Base-by-base conservation (phyloP, 2,888 invertebrate species). In the Chymomyza fuscimana region DNA sequence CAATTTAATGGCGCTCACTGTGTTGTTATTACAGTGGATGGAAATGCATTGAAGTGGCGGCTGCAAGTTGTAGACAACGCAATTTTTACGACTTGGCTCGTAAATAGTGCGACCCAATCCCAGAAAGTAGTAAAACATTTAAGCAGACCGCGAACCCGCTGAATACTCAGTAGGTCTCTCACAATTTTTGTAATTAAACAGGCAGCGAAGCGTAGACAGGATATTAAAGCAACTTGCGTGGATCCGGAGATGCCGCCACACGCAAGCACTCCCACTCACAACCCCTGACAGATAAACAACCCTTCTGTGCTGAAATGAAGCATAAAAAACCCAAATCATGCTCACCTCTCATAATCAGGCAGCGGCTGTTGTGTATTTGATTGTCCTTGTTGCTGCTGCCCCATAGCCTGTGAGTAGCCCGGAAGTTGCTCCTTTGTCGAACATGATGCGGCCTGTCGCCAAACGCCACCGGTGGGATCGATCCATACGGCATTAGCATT, bases 281-380 rank as follows among this genome's bases (percentile, higher is more conserved):
- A 19, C 2, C 19, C 19, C 2, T 19, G 59, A 72, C 72, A 69
- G 87, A 83, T 83, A 87, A 87, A 86, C 69, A 74, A 78, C 50
- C 60, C 70, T 40, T 54, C 40, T 19, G n/a, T 19, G 25, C 19
- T 51, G 22, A 50, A 52, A 32, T 52, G 36, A 51, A 15, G 56
- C 61, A 32, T 7, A 51, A 63, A 66, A 69, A 54, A 69, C 56
- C 51, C 69, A 76, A 79, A 79, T 77, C 81, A 78, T 70, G 84
- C 90, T 89, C 86, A 92, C 92, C 92, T 89, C 88, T 92, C 92
- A 84, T 92, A 92, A 87, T 92, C 92, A 73, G 92, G 92, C 79
- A 92, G 82, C 67, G 92, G 91, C 81, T 76, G 90, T 89, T 80
- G 87, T 73, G 79, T 68, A 51, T 73, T 81, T 78, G 81, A 70